phyloP scores from a whole-genome alignment of 1,140 invertebrate genomes.

The Aphaenogaster rudis region DNA sequence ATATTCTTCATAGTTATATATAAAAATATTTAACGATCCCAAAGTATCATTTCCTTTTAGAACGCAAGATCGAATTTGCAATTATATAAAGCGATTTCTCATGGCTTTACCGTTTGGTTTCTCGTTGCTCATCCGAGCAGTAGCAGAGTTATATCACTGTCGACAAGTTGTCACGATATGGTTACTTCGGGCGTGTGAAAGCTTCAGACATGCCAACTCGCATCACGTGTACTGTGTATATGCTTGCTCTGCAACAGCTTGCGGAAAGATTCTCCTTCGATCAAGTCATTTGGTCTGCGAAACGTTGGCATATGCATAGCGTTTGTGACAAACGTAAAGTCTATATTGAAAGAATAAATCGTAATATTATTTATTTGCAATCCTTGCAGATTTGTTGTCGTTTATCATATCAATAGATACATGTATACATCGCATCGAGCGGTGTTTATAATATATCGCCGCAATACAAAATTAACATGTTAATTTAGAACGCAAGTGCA shows the following conservation, averaged over 20 bases:
- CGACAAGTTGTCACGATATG: slow-evolving; percentile 51
- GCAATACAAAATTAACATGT: background rate
- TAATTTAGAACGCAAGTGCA: background rate
- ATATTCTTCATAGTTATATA: background rate
- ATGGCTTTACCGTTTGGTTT: background rate
- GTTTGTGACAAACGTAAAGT: background rate
- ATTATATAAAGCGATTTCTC: background rate
- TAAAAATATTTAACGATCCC: background rate
- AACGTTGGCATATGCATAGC: background rate
- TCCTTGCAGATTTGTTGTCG: background rate
- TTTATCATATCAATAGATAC: background rate
- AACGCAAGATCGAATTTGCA: background rate
- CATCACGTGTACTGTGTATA: slow-evolving; percentile 24
- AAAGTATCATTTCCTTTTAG: background rate
- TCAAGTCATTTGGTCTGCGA: slow-evolving; percentile 12
- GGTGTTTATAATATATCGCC: background rate
- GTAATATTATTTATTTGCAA: background rate
- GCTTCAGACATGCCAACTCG: slow-evolving; percentile 30
- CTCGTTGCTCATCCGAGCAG: background rate
- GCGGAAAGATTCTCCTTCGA: slow-evolving; percentile 21
- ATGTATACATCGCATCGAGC: background rate
- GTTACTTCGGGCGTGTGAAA: slow-evolving; percentile 29
- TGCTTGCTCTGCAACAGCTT: slow-evolving; percentile 21
- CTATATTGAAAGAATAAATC: background rate
- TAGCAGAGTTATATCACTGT: slow-evolving; percentile 24